Evolutionary conservation across 64 coral and sea anemone genomes (phyloP).

Genomic region (Trachythela sp.): DNA sequence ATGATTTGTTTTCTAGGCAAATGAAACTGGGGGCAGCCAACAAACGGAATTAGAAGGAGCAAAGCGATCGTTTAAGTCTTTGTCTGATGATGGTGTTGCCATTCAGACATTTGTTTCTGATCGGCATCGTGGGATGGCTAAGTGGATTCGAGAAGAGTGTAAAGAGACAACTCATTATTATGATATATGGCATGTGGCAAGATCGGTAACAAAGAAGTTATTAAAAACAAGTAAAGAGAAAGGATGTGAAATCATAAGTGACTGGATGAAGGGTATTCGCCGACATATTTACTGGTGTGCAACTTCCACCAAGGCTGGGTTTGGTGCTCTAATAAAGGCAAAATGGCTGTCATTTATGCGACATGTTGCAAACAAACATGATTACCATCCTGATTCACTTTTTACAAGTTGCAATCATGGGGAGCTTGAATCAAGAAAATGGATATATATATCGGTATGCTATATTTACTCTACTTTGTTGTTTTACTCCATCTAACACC

Average conservation of each 20-base stretch:
- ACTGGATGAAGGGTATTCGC: slow-evolving; percentile 7
- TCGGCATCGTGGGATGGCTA: background rate
- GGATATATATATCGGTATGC: slow-evolving; percentile 1
- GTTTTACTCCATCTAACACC: too few species aligned
- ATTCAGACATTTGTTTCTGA: slow-evolving; percentile 6
- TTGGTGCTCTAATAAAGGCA: background rate
- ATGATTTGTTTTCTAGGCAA: background rate
- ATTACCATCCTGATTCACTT: background rate
- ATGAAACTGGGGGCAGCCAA: slow-evolving; percentile 6
- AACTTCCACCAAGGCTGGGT: slow-evolving; percentile 9
- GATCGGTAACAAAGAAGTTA: background rate
- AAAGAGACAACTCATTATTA: background rate
- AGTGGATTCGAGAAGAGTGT: background rate
- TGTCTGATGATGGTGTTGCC: background rate
- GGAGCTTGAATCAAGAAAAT: slow-evolving; percentile 3
- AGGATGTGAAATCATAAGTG: background rate
- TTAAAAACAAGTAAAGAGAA: slow-evolving; percentile 5
- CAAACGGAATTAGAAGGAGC: slow-evolving; percentile 9
- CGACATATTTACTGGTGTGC: background rate
- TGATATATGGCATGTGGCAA: slow-evolving; percentile 17
- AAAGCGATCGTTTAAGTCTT: background rate
- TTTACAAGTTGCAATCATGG: slow-evolving; percentile 2
- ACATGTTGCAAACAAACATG: slow-evolving; percentile 8
- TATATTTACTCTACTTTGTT: too few species aligned
- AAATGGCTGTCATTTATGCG: background rate